Evolutionary conservation across 2,797 vertebrate species (phyloP), one percentile per base, ranked within the genome.

Genomic region (Tiaroga cobitis): DNA sequence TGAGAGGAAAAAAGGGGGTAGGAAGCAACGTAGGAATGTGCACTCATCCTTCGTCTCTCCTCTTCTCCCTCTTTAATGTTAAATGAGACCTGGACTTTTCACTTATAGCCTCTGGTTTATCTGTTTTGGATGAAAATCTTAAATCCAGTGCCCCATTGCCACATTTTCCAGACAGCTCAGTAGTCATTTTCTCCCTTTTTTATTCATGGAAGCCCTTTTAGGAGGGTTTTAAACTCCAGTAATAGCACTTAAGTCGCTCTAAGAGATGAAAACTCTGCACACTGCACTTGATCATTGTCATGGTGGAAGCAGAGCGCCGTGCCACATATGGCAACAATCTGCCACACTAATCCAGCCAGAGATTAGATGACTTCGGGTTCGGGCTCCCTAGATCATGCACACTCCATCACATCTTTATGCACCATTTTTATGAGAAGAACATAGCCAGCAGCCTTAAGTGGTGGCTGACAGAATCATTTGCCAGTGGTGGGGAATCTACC

Each of bases 241-340:
- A 90, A 92, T 89, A 86, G 90, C 90, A 91, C 91, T 89, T 92
- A 89, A 85, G 92, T 90, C 84, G 29, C 75, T 82, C 39, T 87
- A 37, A 86, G 81, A 86, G 92, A 93, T 90, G 91, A 90, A 86
- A 91, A 89, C 87, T 90, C 89, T 90, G 93, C 92, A 91, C 90
- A 90, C 91, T 88, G 92, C 90, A 93, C 92, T 94, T 88, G 92
- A 95, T 95, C 94, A 94, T 93, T 95, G 94, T 94, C 94, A 93
- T 87, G 89, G 93, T 84, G 77, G 39, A 90, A 92, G 92, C 80
- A 88, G 87, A 92, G 93, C 91, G 90, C 92, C 94, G 93, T 95
- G 94, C 93, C 93, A 91, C 95, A 96, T 95, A 93, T 96, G 95
- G 95, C 94, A 95, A 94, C 94, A 93, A 95, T 95, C 94, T 94